Conservation (phyloP, 35 echinoderm and acorn worm species). For the Hemicentrotus pulcherrimus region DNA sequence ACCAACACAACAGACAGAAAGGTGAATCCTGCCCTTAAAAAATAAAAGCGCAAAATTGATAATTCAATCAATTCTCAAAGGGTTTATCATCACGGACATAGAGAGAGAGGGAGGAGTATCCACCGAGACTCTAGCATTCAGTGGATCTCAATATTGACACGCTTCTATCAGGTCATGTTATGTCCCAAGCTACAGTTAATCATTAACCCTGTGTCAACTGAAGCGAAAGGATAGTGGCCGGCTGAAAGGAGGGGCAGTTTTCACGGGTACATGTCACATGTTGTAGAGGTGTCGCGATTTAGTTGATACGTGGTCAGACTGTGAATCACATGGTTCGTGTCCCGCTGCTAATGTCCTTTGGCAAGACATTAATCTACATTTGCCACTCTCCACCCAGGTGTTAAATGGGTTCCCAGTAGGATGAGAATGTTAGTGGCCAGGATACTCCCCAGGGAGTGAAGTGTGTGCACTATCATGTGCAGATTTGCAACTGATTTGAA, state of each 20-base stretch:
- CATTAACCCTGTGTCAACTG: slow-evolving; percentile 36
- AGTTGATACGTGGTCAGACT: no score
- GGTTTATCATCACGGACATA: not conserved
- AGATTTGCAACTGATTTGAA: no score
- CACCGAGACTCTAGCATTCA: not conserved
- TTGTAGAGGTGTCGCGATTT: no score
- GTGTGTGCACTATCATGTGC: no score
- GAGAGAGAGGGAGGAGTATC: not conserved
- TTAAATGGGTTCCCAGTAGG: no score
- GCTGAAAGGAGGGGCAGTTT: not conserved
- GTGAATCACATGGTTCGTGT: no score
- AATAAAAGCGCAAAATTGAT: not conserved
- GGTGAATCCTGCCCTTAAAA: not conserved
- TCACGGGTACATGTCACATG: not conserved
- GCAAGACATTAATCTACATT: no score
- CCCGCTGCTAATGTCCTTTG: no score
- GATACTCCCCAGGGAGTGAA: no score
- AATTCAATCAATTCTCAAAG: slow-evolving; percentile 23
- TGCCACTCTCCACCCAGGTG: no score
- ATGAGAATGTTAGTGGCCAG: no score
- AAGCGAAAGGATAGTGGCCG: not conserved
- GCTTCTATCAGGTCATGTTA: slow-evolving; percentile 24
- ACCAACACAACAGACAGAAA: not conserved
- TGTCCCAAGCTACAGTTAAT: slow-evolving; percentile 22
- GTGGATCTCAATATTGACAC: slow-evolving; percentile 37